Conservation (phyloP, 2,113 vertebrate species). For the Pedetes capensis region DNA sequence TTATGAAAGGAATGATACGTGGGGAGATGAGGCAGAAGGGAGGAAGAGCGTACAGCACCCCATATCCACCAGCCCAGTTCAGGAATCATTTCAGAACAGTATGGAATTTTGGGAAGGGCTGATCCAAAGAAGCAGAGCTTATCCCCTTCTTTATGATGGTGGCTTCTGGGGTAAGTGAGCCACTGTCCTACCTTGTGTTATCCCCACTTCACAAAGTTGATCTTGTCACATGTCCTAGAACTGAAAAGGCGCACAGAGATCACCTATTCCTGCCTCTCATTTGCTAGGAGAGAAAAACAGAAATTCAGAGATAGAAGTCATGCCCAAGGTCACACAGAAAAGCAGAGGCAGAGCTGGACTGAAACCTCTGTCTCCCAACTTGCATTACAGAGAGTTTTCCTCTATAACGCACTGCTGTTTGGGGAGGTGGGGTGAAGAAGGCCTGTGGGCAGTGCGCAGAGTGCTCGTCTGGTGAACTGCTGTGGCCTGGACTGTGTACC, state of each 20-base stretch:
- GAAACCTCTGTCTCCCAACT: background rate
- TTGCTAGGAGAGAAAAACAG: constrained; percentile 27
- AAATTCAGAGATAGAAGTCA: constrained; percentile 29
- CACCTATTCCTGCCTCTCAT: background rate
- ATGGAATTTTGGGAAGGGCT: background rate
- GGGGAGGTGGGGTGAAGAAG: no score
- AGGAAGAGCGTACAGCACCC: background rate
- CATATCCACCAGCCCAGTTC: background rate
- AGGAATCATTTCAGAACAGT: constrained; percentile 10
- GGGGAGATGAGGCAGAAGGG: constrained; percentile 1
- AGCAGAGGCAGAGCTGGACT: constrained; percentile 15
- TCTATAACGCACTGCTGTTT: background rate
- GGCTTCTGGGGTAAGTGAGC: background rate
- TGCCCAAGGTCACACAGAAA: constrained; percentile 15
- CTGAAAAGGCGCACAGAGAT: background rate
- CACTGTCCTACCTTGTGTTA: background rate
- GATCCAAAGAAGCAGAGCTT: background rate
- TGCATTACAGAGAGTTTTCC: constrained; percentile 5
- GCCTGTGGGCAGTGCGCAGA: background rate
- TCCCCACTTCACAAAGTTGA: background rate
- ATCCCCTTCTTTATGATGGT: background rate
- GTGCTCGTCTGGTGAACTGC: constrained; percentile 50
- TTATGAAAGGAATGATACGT: constrained; percentile 35
- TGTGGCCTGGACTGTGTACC: constrained; percentile 52
- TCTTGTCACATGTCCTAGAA: constrained; percentile 12